phyloP scores from a whole-genome alignment of 2,113 vertebrate species.

The Charina bottae region DNA sequence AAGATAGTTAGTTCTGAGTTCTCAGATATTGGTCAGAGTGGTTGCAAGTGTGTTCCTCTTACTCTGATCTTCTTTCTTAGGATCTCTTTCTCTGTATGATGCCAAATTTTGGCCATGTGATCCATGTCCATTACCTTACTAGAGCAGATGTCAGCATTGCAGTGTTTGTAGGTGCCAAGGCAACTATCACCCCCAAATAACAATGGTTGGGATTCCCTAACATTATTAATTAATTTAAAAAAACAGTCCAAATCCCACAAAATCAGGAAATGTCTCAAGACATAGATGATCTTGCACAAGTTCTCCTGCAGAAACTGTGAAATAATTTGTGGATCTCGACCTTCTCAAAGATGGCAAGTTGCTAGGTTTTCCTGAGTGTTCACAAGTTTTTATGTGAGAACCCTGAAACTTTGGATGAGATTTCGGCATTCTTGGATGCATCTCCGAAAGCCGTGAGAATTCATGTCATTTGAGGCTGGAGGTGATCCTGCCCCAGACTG shows the following conservation, averaged over 20 bases:
- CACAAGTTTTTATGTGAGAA: background rate
- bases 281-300: background rate
- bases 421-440: background rate
- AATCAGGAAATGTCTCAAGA: too few relatives aligned
- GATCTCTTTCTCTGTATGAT: background rate
- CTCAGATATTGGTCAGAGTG: background rate
- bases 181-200: too few relatives aligned
- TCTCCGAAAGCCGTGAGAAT: background rate
- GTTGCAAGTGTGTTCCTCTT: background rate
- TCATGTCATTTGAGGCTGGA: background rate
- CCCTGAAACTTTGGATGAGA: background rate
- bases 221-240: too few relatives aligned
- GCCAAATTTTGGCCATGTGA: background rate
- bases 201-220: too few relatives aligned
- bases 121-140: background rate
- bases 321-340: background rate
- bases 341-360: background rate
- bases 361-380: background rate
- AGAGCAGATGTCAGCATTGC: background rate
- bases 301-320: background rate
- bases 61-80: background rate
- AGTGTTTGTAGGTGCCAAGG: too few relatives aligned
- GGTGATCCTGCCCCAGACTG: background rate
- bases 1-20: background rate
- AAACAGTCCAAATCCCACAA: too few relatives aligned